phyloP scores from a whole-genome alignment of 2,797 vertebrate species.

The Botia almorhae region DNA sequence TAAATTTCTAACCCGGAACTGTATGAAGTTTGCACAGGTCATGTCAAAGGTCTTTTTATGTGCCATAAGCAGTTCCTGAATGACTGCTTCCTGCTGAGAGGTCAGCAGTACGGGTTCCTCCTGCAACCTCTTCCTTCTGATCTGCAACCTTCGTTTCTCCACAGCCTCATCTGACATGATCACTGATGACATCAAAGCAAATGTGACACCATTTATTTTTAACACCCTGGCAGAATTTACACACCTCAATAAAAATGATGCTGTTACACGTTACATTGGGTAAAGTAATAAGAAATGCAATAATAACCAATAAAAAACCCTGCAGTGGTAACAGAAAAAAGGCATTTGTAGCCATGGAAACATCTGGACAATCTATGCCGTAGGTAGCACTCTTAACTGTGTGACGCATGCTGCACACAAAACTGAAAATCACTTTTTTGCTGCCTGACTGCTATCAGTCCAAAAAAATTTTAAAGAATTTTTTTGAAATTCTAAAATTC shows the following conservation, averaged over 20 bases:
- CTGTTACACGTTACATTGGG: too few species aligned
- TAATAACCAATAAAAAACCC: too few species aligned
- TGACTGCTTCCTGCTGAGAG: slow-evolving; percentile 68
- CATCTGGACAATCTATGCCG: too few species aligned
- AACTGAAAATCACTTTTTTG: too few species aligned
- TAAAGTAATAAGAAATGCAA: too few species aligned
- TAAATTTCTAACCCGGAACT: slow-evolving; percentile 69
- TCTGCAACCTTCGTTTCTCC: slow-evolving; percentile 74
- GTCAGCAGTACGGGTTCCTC: slow-evolving; percentile 63
- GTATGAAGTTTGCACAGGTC: slow-evolving; percentile 76
- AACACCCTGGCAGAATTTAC: not conserved
- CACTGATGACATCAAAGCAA: slow-evolving; percentile 67
- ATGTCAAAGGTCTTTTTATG: slow-evolving; percentile 78
- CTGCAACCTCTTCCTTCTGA: slow-evolving; percentile 71
- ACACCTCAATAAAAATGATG: not conserved
- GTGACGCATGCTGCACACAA: too few species aligned
- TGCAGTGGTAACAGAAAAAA: too few species aligned
- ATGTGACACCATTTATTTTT: not conserved
- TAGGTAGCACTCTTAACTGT: too few species aligned
- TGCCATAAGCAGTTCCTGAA: slow-evolving; percentile 75
- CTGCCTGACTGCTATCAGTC: too few species aligned
- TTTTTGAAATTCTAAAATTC: too few species aligned
- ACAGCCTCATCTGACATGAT: slow-evolving; percentile 84
- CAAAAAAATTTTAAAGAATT: too few species aligned
- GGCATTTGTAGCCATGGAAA: too few species aligned